Evolutionary conservation across 2,888 invertebrate species (phyloP), one percentile per base, ranked within the genome.

Genomic region (Leistus spinibarbis): DNA sequence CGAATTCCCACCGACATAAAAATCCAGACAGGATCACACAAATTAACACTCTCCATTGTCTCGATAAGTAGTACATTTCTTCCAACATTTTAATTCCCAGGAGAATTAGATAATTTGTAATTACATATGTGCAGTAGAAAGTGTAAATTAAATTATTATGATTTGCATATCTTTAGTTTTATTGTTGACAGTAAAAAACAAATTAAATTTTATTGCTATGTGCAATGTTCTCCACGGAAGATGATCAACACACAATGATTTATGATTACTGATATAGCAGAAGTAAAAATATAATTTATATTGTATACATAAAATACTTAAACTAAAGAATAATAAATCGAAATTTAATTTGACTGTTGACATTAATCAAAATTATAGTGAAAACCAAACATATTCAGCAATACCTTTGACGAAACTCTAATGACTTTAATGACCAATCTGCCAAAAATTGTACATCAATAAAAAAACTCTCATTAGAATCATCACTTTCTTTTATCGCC

Each of bases 281-380:
- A 24, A 24, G 7, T 24, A 24, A 7, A 24, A 24, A 24, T 24
- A 24, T 24, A 24, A 4, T 24, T 24, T 24, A n/a, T n/a, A n/a
- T 24, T 24, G 24, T 24, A 24, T 24, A 4, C 3, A 24, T 24
- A 24, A 24, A 24, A 5, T 63, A 63, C 17, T 63, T 20, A 63
- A 63, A 19, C 40, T 54, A 40, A 60, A 71, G 60, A 63, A 69
- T 16, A 66, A 53, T 64, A 2, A 64, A 40, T 40, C 3, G 13
- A 40, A 40, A 40, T 1, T 40, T 13, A 40, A 40, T 40, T 40
- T 40, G 40, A 13, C 40, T 10, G 13, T 40, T 40, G 40, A 24
- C 3, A 4, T 4, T 3, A 24, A 24, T 24, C 3, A 24, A 24
- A 24, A 24, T 24, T 3, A 4, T 24, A 13, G 13, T 13, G 40